These are phyloP conservation scores for Pelobates fuscus DNA, from an alignment of 2,113 vertebrate genomes.

Conservation along the genomic window DNA sequence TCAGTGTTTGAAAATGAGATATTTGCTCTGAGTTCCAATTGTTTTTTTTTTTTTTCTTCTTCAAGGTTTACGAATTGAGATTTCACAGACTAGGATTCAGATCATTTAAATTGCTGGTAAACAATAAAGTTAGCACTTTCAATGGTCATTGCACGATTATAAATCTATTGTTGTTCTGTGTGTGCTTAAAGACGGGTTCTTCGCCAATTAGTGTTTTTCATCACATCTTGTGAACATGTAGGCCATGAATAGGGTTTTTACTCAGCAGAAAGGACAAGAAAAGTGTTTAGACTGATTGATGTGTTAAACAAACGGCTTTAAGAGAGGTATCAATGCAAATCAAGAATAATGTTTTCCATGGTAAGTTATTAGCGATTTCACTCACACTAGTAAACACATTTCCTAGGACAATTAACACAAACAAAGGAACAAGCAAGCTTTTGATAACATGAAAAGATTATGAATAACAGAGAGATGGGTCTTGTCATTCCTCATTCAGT, in stretches of 20 bases:
- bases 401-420: conserved; percentile 56
- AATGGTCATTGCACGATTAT: neutral
- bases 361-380: conserved; percentile 62
- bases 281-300: conserved; percentile 68
- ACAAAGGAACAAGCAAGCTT: conserved; percentile 51
- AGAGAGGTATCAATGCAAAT: conserved; percentile 63
- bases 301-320: conserved; percentile 68
- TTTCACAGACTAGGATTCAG: neutral
- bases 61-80: neutral
- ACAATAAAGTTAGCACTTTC: neutral
- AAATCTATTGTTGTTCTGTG: conserved; percentile 49
- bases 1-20: neutral
- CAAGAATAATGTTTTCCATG: conserved; percentile 68
- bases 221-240: conserved; percentile 60
- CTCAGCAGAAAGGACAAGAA: conserved; percentile 71
- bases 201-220: conserved; percentile 69
- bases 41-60: neutral
- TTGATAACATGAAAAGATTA: conserved; percentile 46
- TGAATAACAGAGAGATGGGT: conserved; percentile 12
- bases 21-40: neutral
- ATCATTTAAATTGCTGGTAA: neutral
- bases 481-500: conserved; percentile 13
- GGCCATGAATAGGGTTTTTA: conserved; percentile 66
- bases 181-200: conserved; percentile 70
- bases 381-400: conserved; percentile 69